A percentile compares a stretch with the other conserved stretches of the same genome.
These are phyloP conservation scores for Glandiceps talaboti DNA, from an alignment of 53 echinoderm and acorn worm species.

Conservation along the genomic window DNA sequence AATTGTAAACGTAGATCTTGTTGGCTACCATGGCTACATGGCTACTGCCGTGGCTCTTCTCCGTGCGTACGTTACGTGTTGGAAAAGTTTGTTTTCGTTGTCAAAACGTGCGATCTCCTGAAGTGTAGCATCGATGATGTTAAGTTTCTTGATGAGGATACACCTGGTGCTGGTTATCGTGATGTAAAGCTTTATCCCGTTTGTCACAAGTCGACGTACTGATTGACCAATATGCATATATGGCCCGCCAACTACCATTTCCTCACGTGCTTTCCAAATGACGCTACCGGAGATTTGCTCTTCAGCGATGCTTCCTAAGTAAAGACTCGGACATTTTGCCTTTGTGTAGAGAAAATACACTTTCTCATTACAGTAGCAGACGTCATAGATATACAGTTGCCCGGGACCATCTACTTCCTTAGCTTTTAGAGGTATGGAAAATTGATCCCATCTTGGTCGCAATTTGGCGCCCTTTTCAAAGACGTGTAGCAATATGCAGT, in stretches of 20 bases:
- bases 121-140: too few relatives aligned
- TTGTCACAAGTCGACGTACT: background rate
- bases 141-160: background rate
- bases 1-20: background rate
- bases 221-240: background rate
- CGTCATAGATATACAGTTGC: background rate
- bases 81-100: background rate
- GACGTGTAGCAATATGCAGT: background rate
- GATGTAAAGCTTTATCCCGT: background rate
- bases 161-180: background rate
- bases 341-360: background rate
- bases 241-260: background rate
- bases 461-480: background rate
- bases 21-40: background rate
- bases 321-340: background rate
- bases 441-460: background rate
- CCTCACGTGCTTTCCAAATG: background rate
- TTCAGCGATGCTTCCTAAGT: background rate
- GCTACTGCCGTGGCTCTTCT: background rate
- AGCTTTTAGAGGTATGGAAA: background rate
- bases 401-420: background rate
- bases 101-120: background rate
- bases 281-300: background rate
- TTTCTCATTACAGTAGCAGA: background rate
- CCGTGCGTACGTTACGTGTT: background rate